phyloP scores from a whole-genome alignment of 1,140 invertebrate genomes.

The Drosophila pruinosa region DNA sequence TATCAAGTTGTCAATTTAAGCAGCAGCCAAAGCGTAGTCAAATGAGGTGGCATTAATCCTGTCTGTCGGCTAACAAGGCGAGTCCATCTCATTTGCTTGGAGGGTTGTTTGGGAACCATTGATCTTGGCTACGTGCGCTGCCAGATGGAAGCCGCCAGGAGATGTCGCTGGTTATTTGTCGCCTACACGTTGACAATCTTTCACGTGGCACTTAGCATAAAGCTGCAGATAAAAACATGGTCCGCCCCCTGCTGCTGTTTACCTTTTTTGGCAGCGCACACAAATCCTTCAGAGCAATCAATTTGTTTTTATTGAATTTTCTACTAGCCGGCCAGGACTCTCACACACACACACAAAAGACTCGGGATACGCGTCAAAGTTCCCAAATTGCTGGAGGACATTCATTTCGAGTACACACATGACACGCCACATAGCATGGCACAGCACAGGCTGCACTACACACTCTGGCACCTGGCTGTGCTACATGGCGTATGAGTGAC shows the following conservation, averaged over 20 bases:
- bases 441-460: background rate
- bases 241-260: conserved; percentile 10
- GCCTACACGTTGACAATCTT: conserved; percentile 56
- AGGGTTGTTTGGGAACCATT: conserved; percentile 16
- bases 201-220: conserved; percentile 69
- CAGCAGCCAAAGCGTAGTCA: conserved; percentile 33
- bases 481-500: conserved; percentile 72
- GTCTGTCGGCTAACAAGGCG: conserved; percentile 26
- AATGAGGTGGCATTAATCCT: conserved; percentile 73
- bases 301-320: conserved; percentile 80
- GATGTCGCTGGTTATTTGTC: conserved; percentile 54
- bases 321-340: conserved; percentile 28
- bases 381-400: conserved; percentile 64
- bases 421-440: conserved; percentile 40
- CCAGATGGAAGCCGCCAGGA: background rate
- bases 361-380: conserved; percentile 7
- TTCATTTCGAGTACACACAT: conserved; percentile 60
- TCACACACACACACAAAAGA: background rate
- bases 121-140: conserved; percentile 38
- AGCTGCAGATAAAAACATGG: conserved; percentile 36
- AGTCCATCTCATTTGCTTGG: conserved; percentile 14
- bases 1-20: conserved; percentile 63
- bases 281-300: conserved; percentile 73
- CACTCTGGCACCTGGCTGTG: conserved; percentile 7
- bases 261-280: conserved; percentile 55